A percentile compares a stretch with the other conserved stretches of the same genome.
Conservation (phyloP, 2,797 vertebrate genomes). For the Microctenopoma lineatum region DNA sequence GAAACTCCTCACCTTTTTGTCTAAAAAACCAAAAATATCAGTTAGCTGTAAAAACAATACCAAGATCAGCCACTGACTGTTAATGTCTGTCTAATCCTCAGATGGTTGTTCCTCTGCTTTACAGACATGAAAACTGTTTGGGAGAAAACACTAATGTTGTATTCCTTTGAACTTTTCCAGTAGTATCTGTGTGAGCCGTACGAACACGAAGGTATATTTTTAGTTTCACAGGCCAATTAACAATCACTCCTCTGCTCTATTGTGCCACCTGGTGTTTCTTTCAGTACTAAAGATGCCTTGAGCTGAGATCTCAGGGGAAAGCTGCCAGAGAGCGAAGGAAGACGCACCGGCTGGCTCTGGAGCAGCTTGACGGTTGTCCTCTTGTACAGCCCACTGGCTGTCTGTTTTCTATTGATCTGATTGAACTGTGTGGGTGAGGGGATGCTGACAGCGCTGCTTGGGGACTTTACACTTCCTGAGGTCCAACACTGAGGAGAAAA, state of each 20-base stretch:
- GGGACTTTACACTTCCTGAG: constrained; percentile 54
- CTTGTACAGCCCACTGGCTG: constrained; percentile 36
- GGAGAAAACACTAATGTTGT: neutral
- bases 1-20: neutral
- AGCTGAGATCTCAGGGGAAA: constrained; percentile 8
- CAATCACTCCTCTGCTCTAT: constrained; percentile 51
- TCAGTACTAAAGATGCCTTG: neutral
- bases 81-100: neutral
- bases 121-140: neutral
- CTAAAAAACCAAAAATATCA: neutral
- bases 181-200: neutral
- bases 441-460: constrained; percentile 65
- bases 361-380: constrained; percentile 33
- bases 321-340: constrained; percentile 17
- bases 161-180: neutral
- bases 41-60: neutral
- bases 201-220: neutral
- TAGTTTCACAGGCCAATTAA: constrained; percentile 28
- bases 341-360: neutral
- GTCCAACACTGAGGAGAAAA: constrained; percentile 50
- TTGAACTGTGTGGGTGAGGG: constrained; percentile 54
- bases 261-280: constrained; percentile 70
- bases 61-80: neutral
- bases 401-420: constrained; percentile 66
- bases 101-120: neutral